Evolutionary conservation across 2,797 vertebrate genomes (phyloP).

Genomic region (Gastrophryne carolinensis): DNA sequence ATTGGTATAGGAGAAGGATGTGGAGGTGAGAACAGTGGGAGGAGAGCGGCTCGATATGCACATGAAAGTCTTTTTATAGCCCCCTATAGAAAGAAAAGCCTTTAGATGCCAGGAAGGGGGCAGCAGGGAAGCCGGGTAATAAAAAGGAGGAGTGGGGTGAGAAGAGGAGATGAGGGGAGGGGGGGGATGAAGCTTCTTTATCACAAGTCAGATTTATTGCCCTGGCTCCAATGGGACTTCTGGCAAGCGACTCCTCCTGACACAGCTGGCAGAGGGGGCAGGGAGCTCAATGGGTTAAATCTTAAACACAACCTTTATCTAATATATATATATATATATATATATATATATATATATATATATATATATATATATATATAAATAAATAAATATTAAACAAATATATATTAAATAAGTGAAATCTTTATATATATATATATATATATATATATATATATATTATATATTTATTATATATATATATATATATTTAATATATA

Average conservation of each 20-base stretch:
- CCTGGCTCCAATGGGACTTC: constrained; percentile 33
- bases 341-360: too few relatives aligned
- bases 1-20: background rate
- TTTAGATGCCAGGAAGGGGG: constrained; percentile 40
- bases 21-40: constrained; percentile 8
- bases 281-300: constrained; percentile 16
- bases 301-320: too few relatives aligned
- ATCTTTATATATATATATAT: too few relatives aligned
- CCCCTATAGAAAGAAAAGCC: constrained; percentile 37
- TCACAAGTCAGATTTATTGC: constrained; percentile 35
- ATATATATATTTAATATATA: too few relatives aligned
- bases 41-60: constrained; percentile 34
- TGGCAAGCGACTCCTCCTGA: constrained; percentile 25
- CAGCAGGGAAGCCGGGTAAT: constrained; percentile 35
- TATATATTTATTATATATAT: too few relatives aligned
- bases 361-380: too few relatives aligned
- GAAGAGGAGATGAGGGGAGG: too few relatives aligned
- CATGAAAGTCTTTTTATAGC: constrained; percentile 43
- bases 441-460: too few relatives aligned
- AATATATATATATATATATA: too few relatives aligned
- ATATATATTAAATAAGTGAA: too few relatives aligned
- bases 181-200: constrained; percentile 32
- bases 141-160: constrained; percentile 45
- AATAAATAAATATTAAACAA: too few relatives aligned
- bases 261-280: constrained; percentile 15